Percentiles rank a stretch among this genome's conserved stretches.
Evolutionary conservation across 1,140 invertebrate species (phyloP).

Genomic region (Caenorhabditis remanei): DNA sequence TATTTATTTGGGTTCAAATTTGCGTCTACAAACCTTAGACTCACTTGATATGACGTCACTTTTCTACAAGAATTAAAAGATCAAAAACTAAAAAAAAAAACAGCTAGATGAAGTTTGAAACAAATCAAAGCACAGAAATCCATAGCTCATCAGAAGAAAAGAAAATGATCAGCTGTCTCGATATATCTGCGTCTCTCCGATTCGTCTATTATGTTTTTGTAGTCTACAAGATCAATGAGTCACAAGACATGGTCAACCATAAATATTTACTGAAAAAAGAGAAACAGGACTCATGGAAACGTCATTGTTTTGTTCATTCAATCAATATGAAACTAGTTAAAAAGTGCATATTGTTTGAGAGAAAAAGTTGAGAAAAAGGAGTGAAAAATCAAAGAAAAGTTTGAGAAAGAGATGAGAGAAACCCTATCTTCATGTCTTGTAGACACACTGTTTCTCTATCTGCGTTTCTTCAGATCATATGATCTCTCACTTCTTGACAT

Average conservation of each 20-base stretch:
- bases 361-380: not conserved
- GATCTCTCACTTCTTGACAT: not conserved
- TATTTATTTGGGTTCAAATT: too few relatives aligned
- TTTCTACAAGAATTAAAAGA: too few relatives aligned
- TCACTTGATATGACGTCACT: too few relatives aligned
- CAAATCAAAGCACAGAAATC: not conserved
- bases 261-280: slow-evolving; percentile 32
- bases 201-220: not conserved
- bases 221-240: slow-evolving; percentile 46
- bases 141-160: not conserved
- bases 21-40: too few relatives aligned
- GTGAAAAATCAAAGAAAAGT: slow-evolving; percentile 17
- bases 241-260: slow-evolving; percentile 4
- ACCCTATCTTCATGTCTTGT: not conserved
- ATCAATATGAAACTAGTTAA: not conserved
- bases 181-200: not conserved
- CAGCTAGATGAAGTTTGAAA: not conserved
- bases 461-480: not conserved
- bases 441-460: slow-evolving; percentile 37
- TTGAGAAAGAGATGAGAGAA: slow-evolving; percentile 35
- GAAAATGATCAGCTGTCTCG: slow-evolving; percentile 36
- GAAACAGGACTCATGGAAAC: slow-evolving; percentile 6
- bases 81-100: not conserved
- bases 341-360: not conserved
- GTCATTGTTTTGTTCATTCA: not conserved